These are phyloP conservation scores for Anser cygnoides DNA, from an alignment of 2,113 vertebrate genomes.

Conservation along the genomic window DNA sequence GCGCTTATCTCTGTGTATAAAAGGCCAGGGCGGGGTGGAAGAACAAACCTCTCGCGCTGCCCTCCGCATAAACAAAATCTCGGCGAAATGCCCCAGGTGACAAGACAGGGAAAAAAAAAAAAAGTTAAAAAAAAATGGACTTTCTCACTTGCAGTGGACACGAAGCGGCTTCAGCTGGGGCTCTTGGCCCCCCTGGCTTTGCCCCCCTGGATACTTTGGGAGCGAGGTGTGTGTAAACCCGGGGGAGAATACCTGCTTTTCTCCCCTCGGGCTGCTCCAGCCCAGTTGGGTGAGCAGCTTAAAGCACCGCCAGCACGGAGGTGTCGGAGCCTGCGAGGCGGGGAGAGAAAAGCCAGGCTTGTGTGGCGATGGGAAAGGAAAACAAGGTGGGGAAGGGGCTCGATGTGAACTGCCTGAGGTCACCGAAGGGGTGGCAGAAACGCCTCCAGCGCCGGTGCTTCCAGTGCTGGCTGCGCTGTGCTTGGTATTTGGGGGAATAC, in stretches of 20 bases:
- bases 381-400: slow-evolving; percentile 28
- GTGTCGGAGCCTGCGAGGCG: neutral
- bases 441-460: neutral
- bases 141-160: neutral
- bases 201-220: neutral
- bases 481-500: neutral
- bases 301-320: neutral
- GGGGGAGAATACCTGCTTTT: neutral
- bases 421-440: neutral
- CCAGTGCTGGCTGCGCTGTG: neutral
- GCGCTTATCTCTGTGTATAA: neutral
- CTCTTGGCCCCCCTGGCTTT: neutral
- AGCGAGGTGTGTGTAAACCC: neutral
- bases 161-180: neutral
- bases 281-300: neutral
- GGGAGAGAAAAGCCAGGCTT: slow-evolving; percentile 23
- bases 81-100: neutral
- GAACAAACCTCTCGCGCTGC: neutral
- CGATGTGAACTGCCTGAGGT: slow-evolving; percentile 24
- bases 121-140: neutral
- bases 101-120: neutral
- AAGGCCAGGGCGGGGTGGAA: neutral
- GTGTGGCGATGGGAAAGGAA: neutral
- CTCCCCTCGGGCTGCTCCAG: neutral
- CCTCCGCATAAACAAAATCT: neutral